These are phyloP conservation scores for Philonicus albiceps DNA, from an alignment of 2,888 invertebrate genomes.

Conservation along the genomic window DNA sequence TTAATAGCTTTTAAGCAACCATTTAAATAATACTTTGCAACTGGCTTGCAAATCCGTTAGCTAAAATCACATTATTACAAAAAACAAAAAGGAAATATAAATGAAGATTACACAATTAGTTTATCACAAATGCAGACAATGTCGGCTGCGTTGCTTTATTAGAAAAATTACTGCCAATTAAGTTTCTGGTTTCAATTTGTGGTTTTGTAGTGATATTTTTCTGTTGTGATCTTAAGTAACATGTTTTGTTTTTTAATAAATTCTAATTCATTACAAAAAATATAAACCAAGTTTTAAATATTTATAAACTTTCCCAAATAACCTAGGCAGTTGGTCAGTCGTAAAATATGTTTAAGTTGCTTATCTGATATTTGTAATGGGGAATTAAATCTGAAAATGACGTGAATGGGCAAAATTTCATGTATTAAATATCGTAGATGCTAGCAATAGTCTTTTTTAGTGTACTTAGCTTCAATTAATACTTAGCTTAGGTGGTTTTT, in stretches of 20 bases:
- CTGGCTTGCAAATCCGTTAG: no score
- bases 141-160: not conserved
- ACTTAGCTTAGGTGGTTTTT: not conserved
- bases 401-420: no score
- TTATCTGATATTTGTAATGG: not conserved
- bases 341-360: not conserved
- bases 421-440: no score
- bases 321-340: no score
- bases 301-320: no score
- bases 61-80: no score
- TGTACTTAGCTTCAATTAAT: not conserved
- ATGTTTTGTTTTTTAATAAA: not conserved
- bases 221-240: not conserved
- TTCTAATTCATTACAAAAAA: no score
- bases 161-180: not conserved
- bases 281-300: no score
- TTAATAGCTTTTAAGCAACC: no score
- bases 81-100: no score
- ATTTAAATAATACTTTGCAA: no score
- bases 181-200: not conserved
- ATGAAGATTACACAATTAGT: not conserved
- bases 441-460: not conserved
- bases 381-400: no score
- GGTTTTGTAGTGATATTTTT: not conserved
- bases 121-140: not conserved